These are phyloP conservation scores for Mythimna ferrago DNA, from an alignment of 2,888 invertebrate genomes.

Conservation along the genomic window DNA sequence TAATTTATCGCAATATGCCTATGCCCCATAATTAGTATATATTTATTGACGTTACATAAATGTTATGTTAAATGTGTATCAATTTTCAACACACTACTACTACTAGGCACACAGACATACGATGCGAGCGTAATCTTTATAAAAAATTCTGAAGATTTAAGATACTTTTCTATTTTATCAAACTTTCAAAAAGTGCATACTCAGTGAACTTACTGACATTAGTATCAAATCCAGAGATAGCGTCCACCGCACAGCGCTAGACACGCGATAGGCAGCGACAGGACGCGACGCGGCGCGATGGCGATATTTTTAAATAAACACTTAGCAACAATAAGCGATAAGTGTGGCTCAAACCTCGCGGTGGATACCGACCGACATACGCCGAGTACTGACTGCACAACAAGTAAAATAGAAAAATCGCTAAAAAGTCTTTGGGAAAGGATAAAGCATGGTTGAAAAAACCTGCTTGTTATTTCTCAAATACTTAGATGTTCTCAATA, in stretches of 20 bases:
- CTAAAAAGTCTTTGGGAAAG: not conserved
- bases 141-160: no score
- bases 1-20: no score
- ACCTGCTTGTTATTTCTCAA: not conserved
- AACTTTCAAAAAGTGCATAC: no score
- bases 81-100: no score
- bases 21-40: no score
- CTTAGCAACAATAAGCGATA: constrained; percentile 86
- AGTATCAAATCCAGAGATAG: constrained; percentile 26
- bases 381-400: constrained; percentile 59
- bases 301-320: constrained; percentile 80
- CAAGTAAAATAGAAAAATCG: not conserved
- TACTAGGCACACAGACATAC: no score
- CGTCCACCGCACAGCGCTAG: constrained; percentile 21
- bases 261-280: constrained; percentile 43
- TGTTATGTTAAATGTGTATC: no score
- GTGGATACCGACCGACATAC: constrained; percentile 58
- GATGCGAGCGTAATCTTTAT: no score
- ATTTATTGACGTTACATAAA: no score
- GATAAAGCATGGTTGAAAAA: not conserved
- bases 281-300: constrained; percentile 1
- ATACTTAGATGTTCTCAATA: no score
- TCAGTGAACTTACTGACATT: constrained; percentile 20
- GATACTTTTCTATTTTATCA: no score
- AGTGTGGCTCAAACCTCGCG: constrained; percentile 73